Evolutionary conservation across 2,113 vertebrate genomes (phyloP).

Genomic region (Pagrus major): DNA sequence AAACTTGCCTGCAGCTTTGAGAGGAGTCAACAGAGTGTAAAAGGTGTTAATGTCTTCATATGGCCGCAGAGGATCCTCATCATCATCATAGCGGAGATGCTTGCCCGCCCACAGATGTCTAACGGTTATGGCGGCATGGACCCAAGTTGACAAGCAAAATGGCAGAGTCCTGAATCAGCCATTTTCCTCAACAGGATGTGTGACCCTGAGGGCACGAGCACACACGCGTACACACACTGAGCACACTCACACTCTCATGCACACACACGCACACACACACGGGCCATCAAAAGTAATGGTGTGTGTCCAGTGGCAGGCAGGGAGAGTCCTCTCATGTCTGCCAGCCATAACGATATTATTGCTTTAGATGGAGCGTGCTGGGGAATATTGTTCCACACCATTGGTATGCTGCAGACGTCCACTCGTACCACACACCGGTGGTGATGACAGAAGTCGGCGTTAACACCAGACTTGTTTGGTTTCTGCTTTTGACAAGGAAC

Average conservation of each 20-base stretch:
- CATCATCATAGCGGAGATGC: slow-evolving; percentile 38
- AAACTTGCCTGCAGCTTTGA: slow-evolving; percentile 28
- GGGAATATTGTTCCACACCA: slow-evolving; percentile 65
- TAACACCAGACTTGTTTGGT: slow-evolving; percentile 47
- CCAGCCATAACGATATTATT: slow-evolving; percentile 62
- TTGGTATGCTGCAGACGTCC: slow-evolving; percentile 49
- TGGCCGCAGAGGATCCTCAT: slow-evolving; percentile 34
- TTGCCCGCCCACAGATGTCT: slow-evolving; percentile 55
- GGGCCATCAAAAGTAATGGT: slow-evolving; percentile 70
- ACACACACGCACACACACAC: slow-evolving; percentile 10
- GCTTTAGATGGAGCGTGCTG: slow-evolving; percentile 67
- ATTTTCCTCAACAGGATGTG: slow-evolving; percentile 56
- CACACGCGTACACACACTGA: slow-evolving; percentile 1
- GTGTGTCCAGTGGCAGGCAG: slow-evolving; percentile 63
- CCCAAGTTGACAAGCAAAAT: slow-evolving; percentile 50
- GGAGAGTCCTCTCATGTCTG: slow-evolving; percentile 64
- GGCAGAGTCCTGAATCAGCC: slow-evolving; percentile 65
- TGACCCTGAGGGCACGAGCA: slow-evolving; percentile 54
- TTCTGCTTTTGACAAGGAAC: slow-evolving; percentile 33
- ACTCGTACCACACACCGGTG: slow-evolving; percentile 23
- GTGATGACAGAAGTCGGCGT: slow-evolving; percentile 54
- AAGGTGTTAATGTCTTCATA: slow-evolving; percentile 57
- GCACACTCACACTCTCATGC: background rate
- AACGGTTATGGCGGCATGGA: slow-evolving; percentile 36
- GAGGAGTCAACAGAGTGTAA: slow-evolving; percentile 49